phyloP scores from a whole-genome alignment of 2,797 vertebrate genomes.

The Rhodeus uyekii region DNA sequence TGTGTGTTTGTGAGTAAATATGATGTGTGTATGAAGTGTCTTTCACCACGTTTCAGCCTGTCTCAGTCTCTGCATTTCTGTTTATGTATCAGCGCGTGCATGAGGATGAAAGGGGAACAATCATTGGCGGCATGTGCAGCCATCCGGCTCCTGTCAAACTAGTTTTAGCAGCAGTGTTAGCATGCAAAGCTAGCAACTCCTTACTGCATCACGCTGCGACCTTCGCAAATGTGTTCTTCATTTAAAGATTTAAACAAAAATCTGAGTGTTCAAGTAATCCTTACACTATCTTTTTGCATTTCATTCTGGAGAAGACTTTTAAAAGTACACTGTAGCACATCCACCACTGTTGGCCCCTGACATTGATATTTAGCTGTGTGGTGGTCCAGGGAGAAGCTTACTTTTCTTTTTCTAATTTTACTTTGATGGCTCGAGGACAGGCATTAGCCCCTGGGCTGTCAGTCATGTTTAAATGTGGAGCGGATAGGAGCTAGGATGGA shows the following conservation, averaged over 20 bases:
- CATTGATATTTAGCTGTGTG: conserved; percentile 17
- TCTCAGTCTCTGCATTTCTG: conserved; percentile 38
- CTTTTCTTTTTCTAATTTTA: conserved; percentile 55
- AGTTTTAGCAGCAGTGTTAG: conserved; percentile 53
- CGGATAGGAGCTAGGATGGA: conserved; percentile 42
- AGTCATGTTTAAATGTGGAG: conserved; percentile 54
- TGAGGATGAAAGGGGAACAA: conserved; percentile 17
- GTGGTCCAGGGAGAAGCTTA: conserved; percentile 39
- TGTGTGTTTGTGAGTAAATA: conserved; percentile 42
- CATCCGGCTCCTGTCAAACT: conserved; percentile 60
- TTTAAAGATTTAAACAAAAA: not conserved
- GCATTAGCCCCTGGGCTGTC: conserved; percentile 35
- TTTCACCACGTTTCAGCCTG: conserved; percentile 33
- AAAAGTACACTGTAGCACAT: not conserved
- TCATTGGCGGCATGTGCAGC: conserved; percentile 37
- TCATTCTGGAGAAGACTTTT: conserved; percentile 5
- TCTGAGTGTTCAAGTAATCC: not conserved
- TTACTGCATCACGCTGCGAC: conserved; percentile 32
- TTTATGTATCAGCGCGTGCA: conserved; percentile 24
- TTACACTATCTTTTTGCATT: too few relatives aligned
- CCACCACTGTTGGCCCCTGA: not conserved
- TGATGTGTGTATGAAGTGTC: conserved; percentile 3
- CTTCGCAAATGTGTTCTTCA: not conserved
- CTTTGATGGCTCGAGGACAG: conserved; percentile 37
- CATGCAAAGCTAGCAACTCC: conserved; percentile 45